Percentiles rank a stretch among this genome's conserved stretches.
Evolutionary conservation across 2,797 vertebrate genomes (phyloP).

Genomic region (Anableps anableps): DNA sequence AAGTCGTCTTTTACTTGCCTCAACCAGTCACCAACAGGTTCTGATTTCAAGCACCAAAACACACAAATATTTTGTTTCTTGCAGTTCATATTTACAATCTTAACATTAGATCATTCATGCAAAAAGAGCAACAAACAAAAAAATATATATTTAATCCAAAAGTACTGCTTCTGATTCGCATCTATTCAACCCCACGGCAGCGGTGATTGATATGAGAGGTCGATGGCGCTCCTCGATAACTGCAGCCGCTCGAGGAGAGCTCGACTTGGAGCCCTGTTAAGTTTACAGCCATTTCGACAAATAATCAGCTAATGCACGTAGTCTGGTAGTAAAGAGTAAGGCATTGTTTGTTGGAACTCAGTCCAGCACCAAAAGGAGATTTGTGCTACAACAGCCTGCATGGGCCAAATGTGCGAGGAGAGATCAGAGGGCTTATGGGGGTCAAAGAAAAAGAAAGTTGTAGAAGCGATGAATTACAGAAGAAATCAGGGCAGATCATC

Average conservation of each 20-base stretch:
- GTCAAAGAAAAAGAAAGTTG: conserved; percentile 16
- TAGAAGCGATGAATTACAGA: not conserved
- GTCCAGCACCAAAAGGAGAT: conserved; percentile 87
- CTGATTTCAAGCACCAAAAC: conserved; percentile 58
- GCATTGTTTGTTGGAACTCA: conserved; percentile 87
- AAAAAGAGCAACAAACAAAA: conserved; percentile 15
- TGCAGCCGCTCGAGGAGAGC: conserved; percentile 38
- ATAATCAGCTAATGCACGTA: conserved; percentile 66
- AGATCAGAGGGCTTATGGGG: conserved; percentile 14
- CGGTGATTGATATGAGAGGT: conserved; percentile 78
- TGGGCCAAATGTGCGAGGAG: conserved; percentile 46
- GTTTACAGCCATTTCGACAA: conserved; percentile 63
- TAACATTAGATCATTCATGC: conserved; percentile 51
- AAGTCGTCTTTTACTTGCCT: conserved; percentile 46
- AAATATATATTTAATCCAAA: conserved; percentile 19
- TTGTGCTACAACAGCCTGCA: conserved; percentile 71
- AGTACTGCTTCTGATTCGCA: conserved; percentile 44
- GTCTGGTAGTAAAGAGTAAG: conserved; percentile 86
- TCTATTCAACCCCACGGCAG: conserved; percentile 57
- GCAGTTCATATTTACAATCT: conserved; percentile 59
- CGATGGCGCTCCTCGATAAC: conserved; percentile 47
- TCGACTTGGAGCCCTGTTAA: conserved; percentile 70
- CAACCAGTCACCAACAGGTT: conserved; percentile 27
- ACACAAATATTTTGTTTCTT: conserved; percentile 31
- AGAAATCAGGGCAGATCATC: not conserved